Evolutionary conservation across 1,140 invertebrate genomes (phyloP).

Genomic region (Euborellia annulipes): DNA sequence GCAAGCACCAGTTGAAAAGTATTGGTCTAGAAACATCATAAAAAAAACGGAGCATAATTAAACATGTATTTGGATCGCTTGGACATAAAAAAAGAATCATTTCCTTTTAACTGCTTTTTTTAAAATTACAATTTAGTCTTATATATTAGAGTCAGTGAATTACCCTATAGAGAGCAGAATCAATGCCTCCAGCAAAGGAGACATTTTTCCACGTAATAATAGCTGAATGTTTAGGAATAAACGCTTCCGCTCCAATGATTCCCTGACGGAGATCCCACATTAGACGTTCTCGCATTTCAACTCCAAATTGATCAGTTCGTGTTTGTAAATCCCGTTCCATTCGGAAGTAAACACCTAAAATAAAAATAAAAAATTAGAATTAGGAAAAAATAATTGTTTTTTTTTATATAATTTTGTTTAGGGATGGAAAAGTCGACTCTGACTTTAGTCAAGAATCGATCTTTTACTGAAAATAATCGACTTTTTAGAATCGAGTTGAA

Average conservation of each 20-base stretch:
- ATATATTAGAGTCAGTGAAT: no score
- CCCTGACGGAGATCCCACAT: constrained; percentile 81
- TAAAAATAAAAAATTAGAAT: no score
- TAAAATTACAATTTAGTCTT: neutral
- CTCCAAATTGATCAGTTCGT: constrained; percentile 65
- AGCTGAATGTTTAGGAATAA: constrained; percentile 74
- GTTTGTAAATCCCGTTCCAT: constrained; percentile 50
- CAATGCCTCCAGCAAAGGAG: constrained; percentile 76
- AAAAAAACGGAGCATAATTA: neutral
- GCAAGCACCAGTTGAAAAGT: constrained; percentile 87
- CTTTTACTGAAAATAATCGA: no score
- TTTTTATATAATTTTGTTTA: no score
- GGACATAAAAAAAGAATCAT: no score
- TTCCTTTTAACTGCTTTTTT: neutral
- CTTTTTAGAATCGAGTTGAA: no score
- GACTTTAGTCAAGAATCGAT: no score
- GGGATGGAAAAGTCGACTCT: no score
- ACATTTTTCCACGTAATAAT: constrained; percentile 95
- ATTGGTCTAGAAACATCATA: constrained; percentile 52
- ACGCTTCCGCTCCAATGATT: constrained; percentile 78
- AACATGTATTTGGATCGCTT: no score
- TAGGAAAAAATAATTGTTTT: no score
- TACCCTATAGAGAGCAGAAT: constrained; percentile 59
- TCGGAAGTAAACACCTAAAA: constrained; percentile 24
- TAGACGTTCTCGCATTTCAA: constrained; percentile 69